Percentiles rank a stretch among this genome's conserved stretches.
Conservation (phyloP, 2,888 invertebrate species). For the Ecdyonurus torrentis region DNA sequence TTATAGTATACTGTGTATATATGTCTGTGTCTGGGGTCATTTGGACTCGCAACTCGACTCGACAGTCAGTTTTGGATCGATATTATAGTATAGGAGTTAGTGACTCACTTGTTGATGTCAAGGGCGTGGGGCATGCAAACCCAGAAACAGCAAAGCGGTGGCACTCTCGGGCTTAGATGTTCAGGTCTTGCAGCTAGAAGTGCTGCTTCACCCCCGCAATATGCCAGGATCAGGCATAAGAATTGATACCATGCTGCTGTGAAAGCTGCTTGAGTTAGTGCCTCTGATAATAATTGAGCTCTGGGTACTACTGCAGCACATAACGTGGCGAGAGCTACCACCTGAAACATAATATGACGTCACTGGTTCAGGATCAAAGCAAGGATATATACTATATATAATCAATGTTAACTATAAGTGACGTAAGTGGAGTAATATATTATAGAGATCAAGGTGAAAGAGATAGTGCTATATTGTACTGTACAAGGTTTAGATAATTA, state of each 20-base stretch:
- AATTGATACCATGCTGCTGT: conserved; percentile 53
- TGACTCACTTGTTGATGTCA: conserved; percentile 34
- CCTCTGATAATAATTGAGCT: conserved; percentile 48
- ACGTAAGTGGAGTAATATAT: too few relatives aligned
- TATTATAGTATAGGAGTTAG: background rate
- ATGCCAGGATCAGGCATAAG: conserved; percentile 46
- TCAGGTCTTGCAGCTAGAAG: conserved; percentile 38
- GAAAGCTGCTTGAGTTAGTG: conserved; percentile 47
- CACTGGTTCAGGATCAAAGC: too few relatives aligned
- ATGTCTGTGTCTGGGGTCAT: too few relatives aligned
- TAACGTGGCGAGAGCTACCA: conserved; percentile 38
- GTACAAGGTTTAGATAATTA: too few relatives aligned
- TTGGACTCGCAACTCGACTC: too few relatives aligned
- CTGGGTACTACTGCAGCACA: conserved; percentile 41
- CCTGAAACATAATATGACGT: conserved; percentile 26
- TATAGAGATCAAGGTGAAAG: too few relatives aligned
- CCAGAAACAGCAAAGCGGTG: conserved; percentile 61
- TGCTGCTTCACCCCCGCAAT: conserved; percentile 42
- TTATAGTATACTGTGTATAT: too few relatives aligned
- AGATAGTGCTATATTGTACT: too few relatives aligned
- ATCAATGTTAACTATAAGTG: too few relatives aligned
- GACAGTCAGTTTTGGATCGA: too few relatives aligned
- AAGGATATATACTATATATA: too few relatives aligned
- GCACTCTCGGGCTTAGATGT: conserved; percentile 41
- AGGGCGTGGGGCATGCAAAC: conserved; percentile 43